Conservation (phyloP, 2,888 invertebrate genomes). For the Zygaena filipendulae region DNA sequence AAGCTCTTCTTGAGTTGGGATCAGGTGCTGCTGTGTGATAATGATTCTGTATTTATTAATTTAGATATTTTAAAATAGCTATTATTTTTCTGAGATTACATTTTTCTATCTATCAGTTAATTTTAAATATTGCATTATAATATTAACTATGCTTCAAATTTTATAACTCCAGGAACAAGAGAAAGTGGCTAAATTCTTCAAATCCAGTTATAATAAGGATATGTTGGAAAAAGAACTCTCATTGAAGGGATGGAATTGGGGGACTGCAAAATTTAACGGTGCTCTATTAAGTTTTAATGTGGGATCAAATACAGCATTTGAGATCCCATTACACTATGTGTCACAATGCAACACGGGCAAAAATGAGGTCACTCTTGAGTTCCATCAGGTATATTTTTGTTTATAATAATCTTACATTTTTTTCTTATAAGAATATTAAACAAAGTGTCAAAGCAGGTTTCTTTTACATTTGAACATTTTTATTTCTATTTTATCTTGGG, state of each 20-base stretch:
- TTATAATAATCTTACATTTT: constrained; percentile 1
- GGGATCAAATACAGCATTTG: constrained; percentile 88
- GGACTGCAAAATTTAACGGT: constrained; percentile 93
- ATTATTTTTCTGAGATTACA: too few species aligned
- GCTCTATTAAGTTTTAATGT: constrained; percentile 88
- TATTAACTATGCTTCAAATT: background rate
- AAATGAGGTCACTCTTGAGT: constrained; percentile 98
- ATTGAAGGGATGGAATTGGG: constrained; percentile 99
- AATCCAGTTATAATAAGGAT: constrained; percentile 82
- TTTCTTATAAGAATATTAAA: too few species aligned
- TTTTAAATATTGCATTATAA: too few species aligned
- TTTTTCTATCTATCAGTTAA: too few species aligned
- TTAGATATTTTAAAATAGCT: too few species aligned
- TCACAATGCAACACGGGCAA: constrained; percentile 96
- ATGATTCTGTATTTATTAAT: too few species aligned
- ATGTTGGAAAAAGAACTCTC: constrained; percentile 93
- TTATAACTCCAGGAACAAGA: constrained; percentile 80
- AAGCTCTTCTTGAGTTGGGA: too few species aligned
- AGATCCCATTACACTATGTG: constrained; percentile 95
- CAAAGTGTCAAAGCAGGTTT: too few species aligned
- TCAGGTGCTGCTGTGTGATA: too few species aligned
- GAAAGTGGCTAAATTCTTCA: constrained; percentile 90
- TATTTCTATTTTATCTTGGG: too few species aligned
- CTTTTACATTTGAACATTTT: too few species aligned
- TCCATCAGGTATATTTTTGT: constrained; percentile 79